A percentile compares a stretch with the other conserved stretches of the same genome.
Conservation (phyloP, 2,797 vertebrate genomes). For the Crocodylus rhombifer region DNA sequence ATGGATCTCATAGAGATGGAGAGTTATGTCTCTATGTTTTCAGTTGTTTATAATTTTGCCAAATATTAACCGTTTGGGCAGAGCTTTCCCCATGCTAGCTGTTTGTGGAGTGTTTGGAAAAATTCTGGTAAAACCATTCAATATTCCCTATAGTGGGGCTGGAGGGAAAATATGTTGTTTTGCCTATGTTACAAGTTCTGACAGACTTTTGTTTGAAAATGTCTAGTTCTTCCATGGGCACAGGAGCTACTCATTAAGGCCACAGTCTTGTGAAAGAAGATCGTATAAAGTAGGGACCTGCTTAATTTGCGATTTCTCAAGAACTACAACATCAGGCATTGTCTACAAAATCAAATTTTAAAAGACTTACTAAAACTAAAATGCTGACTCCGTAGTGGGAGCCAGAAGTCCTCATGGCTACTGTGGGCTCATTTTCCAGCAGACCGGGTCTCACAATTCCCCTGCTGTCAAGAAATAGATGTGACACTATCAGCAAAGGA, state of each 20-base stretch:
- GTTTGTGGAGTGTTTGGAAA: slow-evolving; percentile 16
- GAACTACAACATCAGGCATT: too few relatives aligned
- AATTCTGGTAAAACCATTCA: background rate
- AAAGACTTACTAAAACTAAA: too few relatives aligned
- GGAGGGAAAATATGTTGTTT: background rate
- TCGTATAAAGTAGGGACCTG: too few relatives aligned
- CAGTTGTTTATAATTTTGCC: slow-evolving; percentile 28
- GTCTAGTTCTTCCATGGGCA: background rate
- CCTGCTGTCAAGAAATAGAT: background rate
- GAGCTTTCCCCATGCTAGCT: slow-evolving; percentile 59
- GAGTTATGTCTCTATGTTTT: background rate
- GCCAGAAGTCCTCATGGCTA: background rate
- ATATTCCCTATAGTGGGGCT: background rate
- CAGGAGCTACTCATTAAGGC: too few relatives aligned
- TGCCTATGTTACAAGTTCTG: background rate
- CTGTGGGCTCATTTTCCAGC: background rate
- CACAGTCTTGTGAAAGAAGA: too few relatives aligned
- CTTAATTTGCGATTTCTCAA: too few relatives aligned
- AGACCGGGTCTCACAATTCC: background rate
- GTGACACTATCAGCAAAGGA: background rate
- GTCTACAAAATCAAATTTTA: too few relatives aligned
- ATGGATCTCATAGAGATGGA: background rate
- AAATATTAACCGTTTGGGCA: slow-evolving; percentile 41
- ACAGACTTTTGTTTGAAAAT: slow-evolving; percentile 14
- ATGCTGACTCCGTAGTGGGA: too few relatives aligned